Base-by-base conservation (phyloP, 2,113 vertebrate species). In the Apodemus speciosus region DNA sequence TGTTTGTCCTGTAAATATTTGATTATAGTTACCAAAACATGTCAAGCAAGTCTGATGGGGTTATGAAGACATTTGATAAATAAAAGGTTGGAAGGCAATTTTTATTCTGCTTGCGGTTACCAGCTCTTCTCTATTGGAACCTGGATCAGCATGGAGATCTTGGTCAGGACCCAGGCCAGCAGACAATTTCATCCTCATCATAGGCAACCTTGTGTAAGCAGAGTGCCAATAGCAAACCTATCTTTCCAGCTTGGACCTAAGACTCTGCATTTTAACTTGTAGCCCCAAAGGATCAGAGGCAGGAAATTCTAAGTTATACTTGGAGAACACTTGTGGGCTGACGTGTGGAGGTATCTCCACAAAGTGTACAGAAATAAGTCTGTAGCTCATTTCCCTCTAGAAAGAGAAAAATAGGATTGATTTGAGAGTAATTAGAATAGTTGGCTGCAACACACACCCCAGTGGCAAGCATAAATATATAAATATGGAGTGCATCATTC, bases 401-500 rank as follows among this genome's bases (percentile, higher is more conserved):
- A 49, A 68, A 88, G 87, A 92, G 51, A 69, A 96, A 96, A 95
- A 95, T 56, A 68, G 77, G 18, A 89, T 85, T 88, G 95, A 92
- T 85, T 90, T 60, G 35, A 80, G 62, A 85, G 88, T 94, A 92
- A 94, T 95, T 86, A 95, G 80, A 90, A 87, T 92, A 85, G 92
- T 76, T 77, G 53, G 35, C 30, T 49, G 69, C 85, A 94, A 76
- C 9, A 89, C 83, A 85, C 81, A 93, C 88, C 40, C 87, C 84
- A 46, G 66, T 1, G 40, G 88, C 87, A 91, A 94, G 92, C 93
- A 95, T 88, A 97, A 92, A 94, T 92, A 91, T 89, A 95, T 92
- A 98, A 91, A 92, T 91, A 85, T n/a, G 66, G 58, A 88, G 46
- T 91, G 81, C 79, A 79, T 97, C 73, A 72, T 87, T 96, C 90